Evolutionary conservation across 2,113 vertebrate genomes (phyloP), one percentile per base, ranked within the genome.

Genomic region (Tragulus kanchil): DNA sequence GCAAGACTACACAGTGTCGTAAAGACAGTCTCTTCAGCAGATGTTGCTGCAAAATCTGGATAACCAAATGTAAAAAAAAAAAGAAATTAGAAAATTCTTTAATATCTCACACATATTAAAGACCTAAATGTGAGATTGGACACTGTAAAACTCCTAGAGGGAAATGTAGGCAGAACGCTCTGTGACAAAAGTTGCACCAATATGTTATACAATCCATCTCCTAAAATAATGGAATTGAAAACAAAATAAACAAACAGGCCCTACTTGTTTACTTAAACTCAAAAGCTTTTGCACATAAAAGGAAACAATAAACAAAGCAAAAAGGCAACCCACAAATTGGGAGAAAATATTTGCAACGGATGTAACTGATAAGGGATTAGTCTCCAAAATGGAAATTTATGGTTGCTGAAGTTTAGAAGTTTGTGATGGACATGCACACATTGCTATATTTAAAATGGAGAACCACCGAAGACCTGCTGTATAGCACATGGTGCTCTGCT

Each of bases 91-190:
- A 25, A 45, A 23, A 73, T 45, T 73, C 3, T 73, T 73, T 45
- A 45, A 25, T 21, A 25, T 21, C 42, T 45, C 45, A 13, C n/a
- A 23, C 23, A 71, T 5, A 25, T 45, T 45, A 45, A 73, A 45
- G 23, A 73, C 36, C 69, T 73, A 45, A 73, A 73, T 45, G 21
- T 73, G 11, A 73, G 5, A 45, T 7, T 0, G 0, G 45, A 73
- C 0, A 0, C 36, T 73, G 36, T 45, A 73, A 73, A 73, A 45
- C 23, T 45, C 11, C 21, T 23, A 45, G 69, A 11, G 21, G 5
- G 45, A 73, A 23, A 45, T 73, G 36, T 45, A 45, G 36, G 36
- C 69, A 45, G 36, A 73, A 73, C 36, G 45, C 36, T 73, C 21
- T 73, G 19, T 73, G 69, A 25, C 69, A 45, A 23, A 45, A 73